Base-by-base conservation (phyloP, 2,797 vertebrate species). In the Phrynocephalus forsythii region DNA sequence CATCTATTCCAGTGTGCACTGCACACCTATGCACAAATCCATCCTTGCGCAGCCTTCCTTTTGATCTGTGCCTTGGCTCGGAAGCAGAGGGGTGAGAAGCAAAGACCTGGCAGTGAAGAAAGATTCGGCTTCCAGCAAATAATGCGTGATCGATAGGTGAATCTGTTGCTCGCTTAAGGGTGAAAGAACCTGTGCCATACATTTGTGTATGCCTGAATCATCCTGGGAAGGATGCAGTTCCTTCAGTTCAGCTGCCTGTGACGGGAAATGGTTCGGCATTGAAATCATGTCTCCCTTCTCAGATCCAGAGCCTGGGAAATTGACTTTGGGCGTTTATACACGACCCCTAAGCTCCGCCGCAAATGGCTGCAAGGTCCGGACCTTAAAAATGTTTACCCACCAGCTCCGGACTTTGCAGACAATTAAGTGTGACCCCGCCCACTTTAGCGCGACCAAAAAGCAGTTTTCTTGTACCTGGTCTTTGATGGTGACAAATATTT, bases 121-220 rank as follows among this genome's bases (percentile, higher is more conserved):
- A 66, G 50, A 48, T 30, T 71, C n/a, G 50, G 8, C 66, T 82
- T 73, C 73, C 50, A 86, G 84, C 28, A 72, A 88, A 88, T 85
- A 56, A 85, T 76, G 56, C 60, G 75, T 69, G n/a, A 76, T 85
- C 83, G 75, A 44, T 76, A 85, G 71, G 71, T n/a, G 52, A 68
- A 81, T 48, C 60, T 88, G 83, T 85, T 88, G 83, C 78, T 85
- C 60, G 71, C 18, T n/a, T 52, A n/a, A 85, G 78, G 60, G 26
- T 60, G n/a, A 76, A 80, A 38, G 69, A 38, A 75, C 15, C 28
- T 13, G 67, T 50, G 69, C 50, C 50, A 30, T 83, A 16, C 38
- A 18, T 44, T n/a, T 15, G 28, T 68, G 28, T 5, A 20, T 6
- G 3, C 20, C 28, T 33, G 48, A 87, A 44, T 60, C 66, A 50